Evolutionary conservation across 1,140 invertebrate genomes (phyloP).

Genomic region (Belonocnema kinseyi): DNA sequence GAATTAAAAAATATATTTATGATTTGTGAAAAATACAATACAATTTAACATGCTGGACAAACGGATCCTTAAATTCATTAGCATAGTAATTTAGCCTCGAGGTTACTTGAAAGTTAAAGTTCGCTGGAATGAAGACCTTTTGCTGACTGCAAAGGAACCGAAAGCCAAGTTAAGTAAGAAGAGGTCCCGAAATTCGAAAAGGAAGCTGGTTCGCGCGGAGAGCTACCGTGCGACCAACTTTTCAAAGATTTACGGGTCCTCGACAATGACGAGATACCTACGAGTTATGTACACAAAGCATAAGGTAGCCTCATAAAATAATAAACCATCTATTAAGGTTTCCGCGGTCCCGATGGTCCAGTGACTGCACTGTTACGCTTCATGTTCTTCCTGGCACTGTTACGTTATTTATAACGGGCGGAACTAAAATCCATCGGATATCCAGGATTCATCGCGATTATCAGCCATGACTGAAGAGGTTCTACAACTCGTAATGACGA

Average conservation of each 20-base stretch:
- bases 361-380: slow-evolving; percentile 31
- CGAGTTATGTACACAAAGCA: slow-evolving; percentile 57
- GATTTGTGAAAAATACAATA: no score
- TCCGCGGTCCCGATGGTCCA: slow-evolving; percentile 33
- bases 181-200: not conserved
- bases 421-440: slow-evolving; percentile 45
- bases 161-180: not conserved
- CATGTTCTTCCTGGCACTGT: slow-evolving; percentile 26
- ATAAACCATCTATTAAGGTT: slow-evolving; percentile 68
- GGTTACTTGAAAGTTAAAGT: no score
- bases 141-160: not conserved
- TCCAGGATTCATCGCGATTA: slow-evolving; percentile 20
- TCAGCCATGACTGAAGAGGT: slow-evolving; percentile 12
- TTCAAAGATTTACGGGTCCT: slow-evolving; percentile 48
- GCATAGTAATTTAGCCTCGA: not conserved
- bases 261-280: slow-evolving; percentile 40
- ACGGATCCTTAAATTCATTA: not conserved
- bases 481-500: slow-evolving; percentile 12
- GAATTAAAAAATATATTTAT: no score
- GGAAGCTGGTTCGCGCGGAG: slow-evolving; percentile 42
- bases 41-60: no score
- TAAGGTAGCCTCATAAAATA: slow-evolving; percentile 67
- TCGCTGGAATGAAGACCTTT: not conserved
- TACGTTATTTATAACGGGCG: slow-evolving; percentile 61
- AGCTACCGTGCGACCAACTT: slow-evolving; percentile 51